phyloP scores from a whole-genome alignment of 2,113 vertebrate species.

The Microtus richardsoni region DNA sequence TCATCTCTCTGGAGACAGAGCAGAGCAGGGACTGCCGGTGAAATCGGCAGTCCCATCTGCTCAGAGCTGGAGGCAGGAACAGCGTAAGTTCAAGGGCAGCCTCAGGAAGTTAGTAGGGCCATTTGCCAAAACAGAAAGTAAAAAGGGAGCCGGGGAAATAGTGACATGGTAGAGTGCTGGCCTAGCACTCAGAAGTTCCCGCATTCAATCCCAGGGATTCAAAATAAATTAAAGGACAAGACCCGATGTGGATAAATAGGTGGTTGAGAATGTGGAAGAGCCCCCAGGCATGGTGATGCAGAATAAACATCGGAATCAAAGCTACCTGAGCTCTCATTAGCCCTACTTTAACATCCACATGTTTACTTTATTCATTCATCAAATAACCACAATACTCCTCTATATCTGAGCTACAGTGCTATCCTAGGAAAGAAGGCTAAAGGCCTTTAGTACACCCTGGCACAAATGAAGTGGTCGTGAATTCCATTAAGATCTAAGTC shows the following conservation, averaged over 20 bases:
- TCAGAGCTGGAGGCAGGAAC: neutral
- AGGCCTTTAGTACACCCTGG: neutral
- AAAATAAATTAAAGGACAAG: neutral
- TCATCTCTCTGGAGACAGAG: neutral
- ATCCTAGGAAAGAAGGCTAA: neutral
- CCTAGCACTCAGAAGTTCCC: too few species aligned
- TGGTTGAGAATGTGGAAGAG: neutral
- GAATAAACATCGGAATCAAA: neutral
- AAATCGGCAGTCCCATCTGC: neutral
- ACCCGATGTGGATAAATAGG: neutral
- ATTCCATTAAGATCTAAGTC: neutral
- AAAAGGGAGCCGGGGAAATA: neutral
- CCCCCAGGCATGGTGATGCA: neutral
- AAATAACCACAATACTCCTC: neutral
- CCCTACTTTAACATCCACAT: neutral
- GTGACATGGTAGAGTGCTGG: neutral
- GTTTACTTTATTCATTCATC: neutral
- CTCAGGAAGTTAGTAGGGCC: neutral
- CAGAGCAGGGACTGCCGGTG: neutral
- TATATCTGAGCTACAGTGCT: neutral
- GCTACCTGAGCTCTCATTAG: neutral
- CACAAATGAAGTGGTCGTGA: neutral
- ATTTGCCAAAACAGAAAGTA: neutral
- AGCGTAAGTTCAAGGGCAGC: neutral
- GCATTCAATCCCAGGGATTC: too few species aligned